Conservation (phyloP, 2,888 invertebrate species). For the Eristalis pertinax region DNA sequence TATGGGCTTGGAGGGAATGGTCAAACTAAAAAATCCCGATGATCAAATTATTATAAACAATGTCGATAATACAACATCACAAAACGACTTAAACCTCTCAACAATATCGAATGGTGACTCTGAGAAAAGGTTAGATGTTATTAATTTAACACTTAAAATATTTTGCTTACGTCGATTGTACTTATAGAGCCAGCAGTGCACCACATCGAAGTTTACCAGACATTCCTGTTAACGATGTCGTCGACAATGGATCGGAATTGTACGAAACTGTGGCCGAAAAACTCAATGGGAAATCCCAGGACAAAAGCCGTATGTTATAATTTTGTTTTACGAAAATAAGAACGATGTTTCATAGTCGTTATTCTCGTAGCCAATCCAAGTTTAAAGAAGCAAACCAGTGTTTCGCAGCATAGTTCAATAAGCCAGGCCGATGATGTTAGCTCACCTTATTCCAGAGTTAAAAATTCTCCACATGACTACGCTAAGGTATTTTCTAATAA, state of each 20-base stretch:
- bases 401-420: slow-evolving; percentile 85
- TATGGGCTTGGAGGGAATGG: slow-evolving; percentile 87
- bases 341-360: not conserved
- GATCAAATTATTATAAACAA: slow-evolving; percentile 82
- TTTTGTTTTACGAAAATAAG: not conserved
- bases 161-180: not conserved
- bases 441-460: slow-evolving; percentile 86
- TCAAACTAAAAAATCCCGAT: slow-evolving; percentile 87
- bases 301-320: slow-evolving; percentile 79
- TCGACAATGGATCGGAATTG: slow-evolving; percentile 90
- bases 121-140: slow-evolving; percentile 77
- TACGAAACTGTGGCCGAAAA: slow-evolving; percentile 91
- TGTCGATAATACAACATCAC: slow-evolving; percentile 77
- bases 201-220: slow-evolving; percentile 91
- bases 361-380: slow-evolving; percentile 77
- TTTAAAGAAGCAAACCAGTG: slow-evolving; percentile 82
- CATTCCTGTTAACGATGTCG: slow-evolving; percentile 88
- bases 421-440: slow-evolving; percentile 84
- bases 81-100: slow-evolving; percentile 79
- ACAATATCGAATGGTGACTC: slow-evolving; percentile 80
- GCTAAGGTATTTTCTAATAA: slow-evolving; percentile 81
- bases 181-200: slow-evolving; percentile 80
- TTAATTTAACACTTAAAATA: not conserved
- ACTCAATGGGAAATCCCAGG: slow-evolving; percentile 79
- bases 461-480: slow-evolving; percentile 86